Conservation (phyloP, 2,888 invertebrate genomes). For the Conops quadrifasciatus region DNA sequence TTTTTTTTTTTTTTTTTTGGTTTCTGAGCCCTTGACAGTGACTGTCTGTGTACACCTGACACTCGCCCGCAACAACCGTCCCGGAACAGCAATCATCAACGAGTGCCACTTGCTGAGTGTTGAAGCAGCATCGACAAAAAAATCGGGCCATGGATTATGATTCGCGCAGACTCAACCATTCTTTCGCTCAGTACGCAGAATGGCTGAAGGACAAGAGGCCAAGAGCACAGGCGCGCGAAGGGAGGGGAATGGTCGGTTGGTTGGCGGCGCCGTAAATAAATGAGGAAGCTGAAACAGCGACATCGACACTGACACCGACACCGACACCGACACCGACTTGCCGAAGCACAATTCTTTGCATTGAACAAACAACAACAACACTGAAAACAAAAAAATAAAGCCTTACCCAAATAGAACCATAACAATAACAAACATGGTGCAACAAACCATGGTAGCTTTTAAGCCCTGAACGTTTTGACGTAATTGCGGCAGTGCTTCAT, state of each 20-base stretch:
- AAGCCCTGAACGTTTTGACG: constrained; percentile 16
- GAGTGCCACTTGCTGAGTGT: constrained; percentile 22
- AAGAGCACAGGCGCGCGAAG: background rate
- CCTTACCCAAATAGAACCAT: background rate
- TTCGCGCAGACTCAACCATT: constrained; percentile 27
- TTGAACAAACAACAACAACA: constrained; percentile 12
- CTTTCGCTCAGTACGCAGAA: background rate
- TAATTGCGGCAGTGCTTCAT: background rate
- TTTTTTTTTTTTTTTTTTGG: background rate
- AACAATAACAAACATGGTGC: background rate
- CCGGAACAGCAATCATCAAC: constrained; percentile 30
- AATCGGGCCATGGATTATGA: background rate
- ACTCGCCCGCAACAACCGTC: constrained; percentile 25
- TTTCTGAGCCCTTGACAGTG: background rate
- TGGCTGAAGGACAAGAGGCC: background rate
- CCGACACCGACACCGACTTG: too few relatives aligned
- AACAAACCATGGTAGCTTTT: too few relatives aligned
- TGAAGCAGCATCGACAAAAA: constrained; percentile 14
- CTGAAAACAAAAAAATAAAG: constrained; percentile 1
- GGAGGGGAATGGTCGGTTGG: background rate
- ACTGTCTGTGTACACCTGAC: background rate
- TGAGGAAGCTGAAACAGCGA: background rate
- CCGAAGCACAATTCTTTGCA: constrained; percentile 3
- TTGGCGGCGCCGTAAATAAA: background rate
- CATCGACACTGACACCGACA: background rate